These are phyloP conservation scores for Adrianichthys oophorus DNA, from an alignment of 2,797 vertebrate genomes.

Conservation along the genomic window DNA sequence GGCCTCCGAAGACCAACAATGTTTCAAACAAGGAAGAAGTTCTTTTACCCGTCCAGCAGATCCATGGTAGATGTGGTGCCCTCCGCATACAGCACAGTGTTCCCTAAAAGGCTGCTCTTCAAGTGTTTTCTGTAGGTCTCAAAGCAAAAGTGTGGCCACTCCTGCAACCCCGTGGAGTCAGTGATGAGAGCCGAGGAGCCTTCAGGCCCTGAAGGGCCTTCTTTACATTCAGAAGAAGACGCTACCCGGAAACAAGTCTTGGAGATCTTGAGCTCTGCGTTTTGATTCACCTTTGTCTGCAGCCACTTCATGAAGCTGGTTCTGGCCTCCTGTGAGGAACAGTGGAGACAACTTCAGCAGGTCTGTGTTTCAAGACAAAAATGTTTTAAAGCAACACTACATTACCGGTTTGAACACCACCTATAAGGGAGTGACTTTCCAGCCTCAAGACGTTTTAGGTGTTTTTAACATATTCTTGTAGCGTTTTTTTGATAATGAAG, in stretches of 20 bases:
- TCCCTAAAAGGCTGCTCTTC: constrained; percentile 80
- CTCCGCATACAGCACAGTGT: constrained; percentile 84
- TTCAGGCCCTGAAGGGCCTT: constrained; percentile 44
- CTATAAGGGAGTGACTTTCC: no score
- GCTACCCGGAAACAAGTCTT: constrained; percentile 76
- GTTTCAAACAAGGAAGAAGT: neutral
- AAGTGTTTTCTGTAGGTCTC: constrained; percentile 82
- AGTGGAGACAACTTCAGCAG: neutral
- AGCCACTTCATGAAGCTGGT: constrained; percentile 80
- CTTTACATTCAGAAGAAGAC: constrained; percentile 49
- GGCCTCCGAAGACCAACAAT: neutral
- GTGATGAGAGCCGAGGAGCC: constrained; percentile 80
- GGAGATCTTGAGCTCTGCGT: constrained; percentile 66
- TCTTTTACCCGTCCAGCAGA: constrained; percentile 88
- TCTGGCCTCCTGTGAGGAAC: constrained; percentile 57
- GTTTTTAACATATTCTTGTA: no score
- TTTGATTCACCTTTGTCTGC: constrained; percentile 54
- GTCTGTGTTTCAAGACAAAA: no score
- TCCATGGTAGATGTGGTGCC: constrained; percentile 87
- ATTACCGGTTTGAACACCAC: no score
- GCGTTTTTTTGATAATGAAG: no score
- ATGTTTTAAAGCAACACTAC: no score
- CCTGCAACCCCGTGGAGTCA: constrained; percentile 50
- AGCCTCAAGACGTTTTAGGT: no score
- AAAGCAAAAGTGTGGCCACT: constrained; percentile 80